Base-by-base conservation (phyloP, 2,113 vertebrate genomes). In the Erinaceus europaeus region DNA sequence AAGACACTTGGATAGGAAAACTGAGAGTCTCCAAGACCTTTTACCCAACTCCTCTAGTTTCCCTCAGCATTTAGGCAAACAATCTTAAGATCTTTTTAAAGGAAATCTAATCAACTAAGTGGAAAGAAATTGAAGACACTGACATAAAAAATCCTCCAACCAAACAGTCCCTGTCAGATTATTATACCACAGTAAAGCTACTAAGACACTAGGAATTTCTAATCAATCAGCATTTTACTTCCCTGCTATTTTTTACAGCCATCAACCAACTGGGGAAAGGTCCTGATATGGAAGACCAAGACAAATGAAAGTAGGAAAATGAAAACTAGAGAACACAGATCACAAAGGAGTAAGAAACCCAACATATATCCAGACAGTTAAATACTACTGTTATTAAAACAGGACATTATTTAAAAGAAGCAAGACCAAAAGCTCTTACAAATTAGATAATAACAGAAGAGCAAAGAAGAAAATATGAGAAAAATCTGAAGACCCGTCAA, bases 391-490 rank as follows among this genome's bases (percentile, higher is more conserved):
- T 23, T 21, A 71, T 74, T 57, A 84, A 9, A 92, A 73, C 17
- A 62, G 23, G 6, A 77, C 29, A 86, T 9, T 53, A 79, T 42
- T 83, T 44, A 64, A 81, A 71, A 88, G 4, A 7, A 55, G 5
- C 17, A 80, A 83, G 14, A 53, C 42, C 68, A 82, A 88, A 91
- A 68, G 6, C 9, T 86, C 21, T 84, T 81, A 14, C n/a, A 29
- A 91, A 82, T 42, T 42, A 87, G 69, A 88, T 81, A 4, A 52
- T 44, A 74, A 91, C 3, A 78, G 44, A 84, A 61, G 4, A 89
- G 6, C 48, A 85, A 67, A 72, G 73, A 67, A 74, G 69, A 25
- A 42, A 53, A 14, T 68, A 36, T 64, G 17, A 44, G 59, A 61
- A 61, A n/a, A 61, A 61, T 61, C n/a, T n/a, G n/a, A 32, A 82